Base-by-base conservation (phyloP, 2,797 vertebrate genomes). In the Hypotaenidia philippensis region DNA sequence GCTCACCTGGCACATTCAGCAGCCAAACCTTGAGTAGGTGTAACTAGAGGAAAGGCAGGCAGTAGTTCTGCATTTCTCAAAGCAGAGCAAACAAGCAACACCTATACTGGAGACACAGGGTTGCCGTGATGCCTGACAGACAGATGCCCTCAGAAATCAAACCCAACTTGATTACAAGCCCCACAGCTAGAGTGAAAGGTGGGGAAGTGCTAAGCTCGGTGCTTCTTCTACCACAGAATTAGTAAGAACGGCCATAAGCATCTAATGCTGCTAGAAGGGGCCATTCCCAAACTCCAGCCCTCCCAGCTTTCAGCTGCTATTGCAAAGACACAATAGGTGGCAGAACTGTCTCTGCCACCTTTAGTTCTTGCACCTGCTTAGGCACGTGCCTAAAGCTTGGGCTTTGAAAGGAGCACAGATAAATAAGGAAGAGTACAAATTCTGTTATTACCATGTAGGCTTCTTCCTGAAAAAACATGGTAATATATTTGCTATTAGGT, bases 1-100 rank as follows among this genome's bases (percentile, higher is more conserved):
- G 27, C 40, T 55, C 0, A 0, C 26, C 34, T 47, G n/a, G n/a
- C 13, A 5, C 19, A 60, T 8, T 44, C 63, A 64, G 40, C 40
- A 64, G 57, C 21, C 63, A 52, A 87, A 21, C 25, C 40, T 49
- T 44, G 23, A 10, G 23, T 16, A 40, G 45, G 27, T 83, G 32
- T 31, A 79, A 56, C 27, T 34, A 20, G 18, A 76, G 45, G 32
- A 44, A 45, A 80, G 27, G 16, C 55, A 79, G 31, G 9, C 40
- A 55, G 47, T 27, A 57, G 38, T 27, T 53, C n/a, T n/a, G 12
- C 4, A 1, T 47, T 90, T 85, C 69, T 57, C 22, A 65, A 50
- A 71, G 34, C 34, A 55, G 27, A 38, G 10, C 32, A 76, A 82
- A 76, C 18, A 82, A 65, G 14, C 49, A 74, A 77, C 38, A 57